phyloP scores from a whole-genome alignment of 92 coral and sea anemone genomes.

The Scolanthus callimorphus region DNA sequence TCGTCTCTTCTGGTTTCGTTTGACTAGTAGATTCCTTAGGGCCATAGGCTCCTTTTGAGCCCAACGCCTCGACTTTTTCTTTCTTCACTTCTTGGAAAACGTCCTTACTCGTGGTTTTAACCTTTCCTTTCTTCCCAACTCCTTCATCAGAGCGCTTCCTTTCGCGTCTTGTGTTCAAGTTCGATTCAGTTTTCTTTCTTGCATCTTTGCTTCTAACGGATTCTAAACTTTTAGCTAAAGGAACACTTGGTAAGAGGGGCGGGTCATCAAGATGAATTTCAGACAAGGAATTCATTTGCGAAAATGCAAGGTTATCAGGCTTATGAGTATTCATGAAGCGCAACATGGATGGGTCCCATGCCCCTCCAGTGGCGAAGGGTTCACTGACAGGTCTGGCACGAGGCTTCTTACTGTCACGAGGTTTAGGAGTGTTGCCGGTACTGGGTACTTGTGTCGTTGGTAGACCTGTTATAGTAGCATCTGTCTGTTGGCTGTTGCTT shows the following conservation, averaged over 20 bases:
- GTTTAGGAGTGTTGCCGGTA: background rate
- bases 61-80: background rate
- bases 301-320: background rate
- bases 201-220: background rate
- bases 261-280: conserved; percentile 1
- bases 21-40: background rate
- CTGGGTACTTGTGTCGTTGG: background rate
- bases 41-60: no score
- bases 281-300: background rate
- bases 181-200: background rate
- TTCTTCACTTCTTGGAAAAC: background rate
- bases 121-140: background rate
- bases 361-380: background rate
- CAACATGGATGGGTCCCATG: conserved; percentile 5
- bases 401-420: background rate
- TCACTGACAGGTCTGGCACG: background rate
- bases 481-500: background rate
- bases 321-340: background rate
- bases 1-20: background rate
- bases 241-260: background rate
- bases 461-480: background rate
- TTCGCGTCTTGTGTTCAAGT: background rate
- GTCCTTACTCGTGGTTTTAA: background rate
- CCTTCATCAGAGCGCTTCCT: background rate
- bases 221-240: background rate